These are phyloP conservation scores for Antennarius striatus DNA, from an alignment of 2,113 vertebrate genomes.

Conservation along the genomic window DNA sequence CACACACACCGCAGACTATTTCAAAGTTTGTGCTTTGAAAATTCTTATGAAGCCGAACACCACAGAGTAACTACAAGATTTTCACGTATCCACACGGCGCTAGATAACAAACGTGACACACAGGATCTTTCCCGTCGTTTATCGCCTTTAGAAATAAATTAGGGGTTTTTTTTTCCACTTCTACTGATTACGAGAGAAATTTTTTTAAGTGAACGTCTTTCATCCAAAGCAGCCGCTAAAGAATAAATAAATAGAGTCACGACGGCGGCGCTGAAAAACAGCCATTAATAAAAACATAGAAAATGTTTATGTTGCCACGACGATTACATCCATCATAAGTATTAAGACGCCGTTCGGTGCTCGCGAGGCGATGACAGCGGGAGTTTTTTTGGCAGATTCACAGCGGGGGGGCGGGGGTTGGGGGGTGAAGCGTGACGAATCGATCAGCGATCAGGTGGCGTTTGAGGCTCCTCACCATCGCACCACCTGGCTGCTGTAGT, in stretches of 20 bases:
- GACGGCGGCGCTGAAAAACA: constrained; percentile 49
- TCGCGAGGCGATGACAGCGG: constrained; percentile 42
- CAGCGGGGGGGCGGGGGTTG: constrained; percentile 24
- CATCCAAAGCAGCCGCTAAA: constrained; percentile 51
- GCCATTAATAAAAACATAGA: constrained; percentile 43
- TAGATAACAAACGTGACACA: constrained; percentile 63
- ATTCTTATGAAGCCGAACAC: constrained; percentile 63
- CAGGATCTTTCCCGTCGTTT: constrained; percentile 35
- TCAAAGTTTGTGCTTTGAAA: constrained; percentile 61
- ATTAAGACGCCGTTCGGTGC: constrained; percentile 71
- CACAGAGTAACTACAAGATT: constrained; percentile 61
- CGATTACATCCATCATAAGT: constrained; percentile 72
- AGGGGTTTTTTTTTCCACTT: constrained; percentile 1
- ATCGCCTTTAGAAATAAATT: constrained; percentile 20
- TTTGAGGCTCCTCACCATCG: constrained; percentile 69
- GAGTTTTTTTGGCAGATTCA: constrained; percentile 48
- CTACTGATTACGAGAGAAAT: constrained; percentile 4
- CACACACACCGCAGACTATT: constrained; percentile 40
- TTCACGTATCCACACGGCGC: constrained; percentile 63
- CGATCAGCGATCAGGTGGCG: constrained; percentile 16
- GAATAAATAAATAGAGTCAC: constrained; percentile 50
- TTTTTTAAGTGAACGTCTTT: constrained; percentile 25
- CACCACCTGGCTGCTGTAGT: constrained; percentile 80
- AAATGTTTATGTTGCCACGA: constrained; percentile 48
- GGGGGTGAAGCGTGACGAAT: constrained; percentile 44